Conservation (phyloP, 1,140 invertebrate species). For the Diprion similis region DNA sequence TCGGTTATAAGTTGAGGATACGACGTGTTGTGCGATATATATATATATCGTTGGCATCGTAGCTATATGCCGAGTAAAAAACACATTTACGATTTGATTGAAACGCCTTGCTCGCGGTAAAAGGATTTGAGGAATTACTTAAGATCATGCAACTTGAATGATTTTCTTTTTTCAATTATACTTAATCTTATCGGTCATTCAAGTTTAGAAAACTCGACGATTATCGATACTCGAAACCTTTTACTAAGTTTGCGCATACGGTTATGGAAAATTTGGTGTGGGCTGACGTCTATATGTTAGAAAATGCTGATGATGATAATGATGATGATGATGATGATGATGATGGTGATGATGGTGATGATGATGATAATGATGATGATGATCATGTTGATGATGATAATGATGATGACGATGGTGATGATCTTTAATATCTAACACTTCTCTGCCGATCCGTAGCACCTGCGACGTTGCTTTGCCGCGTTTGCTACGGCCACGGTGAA, state of each 20-base stretch:
- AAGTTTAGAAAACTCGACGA: background rate
- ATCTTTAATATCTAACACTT: background rate
- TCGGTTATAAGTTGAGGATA: no score
- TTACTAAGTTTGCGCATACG: conserved; percentile 23
- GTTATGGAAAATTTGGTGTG: conserved; percentile 62
- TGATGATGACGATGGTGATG: no score
- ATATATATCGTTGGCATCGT: background rate
- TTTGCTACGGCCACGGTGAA: background rate
- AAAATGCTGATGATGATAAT: conserved; percentile 18
- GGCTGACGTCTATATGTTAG: conserved; percentile 62
- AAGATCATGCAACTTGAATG: background rate
- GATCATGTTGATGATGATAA: no score
- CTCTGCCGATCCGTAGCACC: background rate
- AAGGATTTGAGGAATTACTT: background rate
- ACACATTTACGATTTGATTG: background rate
- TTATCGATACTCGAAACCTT: background rate
- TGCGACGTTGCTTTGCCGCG: background rate
- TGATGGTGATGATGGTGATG: no score
- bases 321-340: no score
- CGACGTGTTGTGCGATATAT: background rate
- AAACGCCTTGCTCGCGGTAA: background rate
- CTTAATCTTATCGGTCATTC: no score
- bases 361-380: no score
- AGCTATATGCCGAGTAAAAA: background rate
- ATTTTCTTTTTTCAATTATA: no score